Base-by-base conservation (phyloP, 2,113 vertebrate genomes). In the Erpornis zantholeuca region DNA sequence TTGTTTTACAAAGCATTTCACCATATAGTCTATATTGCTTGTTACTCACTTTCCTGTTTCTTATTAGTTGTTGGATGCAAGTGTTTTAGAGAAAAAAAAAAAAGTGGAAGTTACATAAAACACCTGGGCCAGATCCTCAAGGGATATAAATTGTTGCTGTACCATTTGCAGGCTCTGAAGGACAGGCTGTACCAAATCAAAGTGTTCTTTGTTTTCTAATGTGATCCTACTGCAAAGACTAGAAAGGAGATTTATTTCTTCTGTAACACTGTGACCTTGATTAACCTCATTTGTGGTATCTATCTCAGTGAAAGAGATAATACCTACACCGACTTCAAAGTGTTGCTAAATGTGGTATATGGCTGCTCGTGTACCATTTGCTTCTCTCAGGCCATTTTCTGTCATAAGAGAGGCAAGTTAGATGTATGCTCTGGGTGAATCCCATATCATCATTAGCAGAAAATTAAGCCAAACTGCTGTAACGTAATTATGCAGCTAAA, bases 151-250 rank as follows among this genome's bases (percentile, higher is more conserved):
- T 27, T 60, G 59, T 45, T 9, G 1, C 35, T 1, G 7, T 54
- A 60, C 38, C 24, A 66, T 86, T 65, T 88, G 65, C 63, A 78
- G 57, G 53, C 73, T 86, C 73, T 65, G 68, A 70, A 90, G 65
- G 47, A 86, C 38, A 61, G 57, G 19, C 42, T 86, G 88, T 73
- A 66, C 21, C 29, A 75, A 91, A 85, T 87, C 33, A 87, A 94
- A 87, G 38, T n/a, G 31, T 12, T 84, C 78, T 85, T 85, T 95
- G 54, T 91, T 95, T 95, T 73, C 70, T 85, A 94, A 66, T 28
- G 64, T 0, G 9, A 75, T 86, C 63, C 71, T 77, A 57, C 66
- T 54, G 52, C 64, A 54, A 33, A 72, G 36, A 81, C 45, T 36
- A 38, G 42, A 70, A 90, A 53, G 90, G 28, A 91, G 40, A 64